phyloP scores from a whole-genome alignment of 2,113 vertebrate genomes.

The Chionomys nivalis region DNA sequence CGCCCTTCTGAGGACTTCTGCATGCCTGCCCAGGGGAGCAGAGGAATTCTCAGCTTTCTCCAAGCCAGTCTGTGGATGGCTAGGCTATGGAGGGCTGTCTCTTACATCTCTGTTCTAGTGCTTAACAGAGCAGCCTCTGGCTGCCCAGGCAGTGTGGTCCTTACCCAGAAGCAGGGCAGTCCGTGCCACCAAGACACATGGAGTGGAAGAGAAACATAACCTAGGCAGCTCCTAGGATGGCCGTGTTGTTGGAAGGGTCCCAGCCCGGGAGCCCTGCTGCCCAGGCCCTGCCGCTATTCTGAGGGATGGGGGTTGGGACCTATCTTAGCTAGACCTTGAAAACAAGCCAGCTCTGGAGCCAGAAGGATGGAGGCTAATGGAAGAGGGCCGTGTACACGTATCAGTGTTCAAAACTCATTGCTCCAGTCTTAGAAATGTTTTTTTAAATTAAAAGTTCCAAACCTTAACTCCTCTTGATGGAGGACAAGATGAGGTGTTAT shows the following conservation, averaged over 20 bases:
- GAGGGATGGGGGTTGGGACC: neutral
- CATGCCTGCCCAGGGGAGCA: neutral
- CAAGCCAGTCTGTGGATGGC: neutral
- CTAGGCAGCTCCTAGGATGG: neutral
- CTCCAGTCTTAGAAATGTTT: neutral
- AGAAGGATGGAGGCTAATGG: neutral
- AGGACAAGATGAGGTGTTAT: neutral
- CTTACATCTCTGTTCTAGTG: neutral
- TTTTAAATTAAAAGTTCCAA: neutral
- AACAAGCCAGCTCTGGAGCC: neutral
- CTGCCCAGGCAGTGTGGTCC: too few relatives aligned
- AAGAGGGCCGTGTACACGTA: neutral
- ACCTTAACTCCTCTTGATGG: neutral
- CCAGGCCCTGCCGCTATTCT: neutral
- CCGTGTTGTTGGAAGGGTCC: neutral
- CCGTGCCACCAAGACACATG: neutral
- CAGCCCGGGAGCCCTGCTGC: neutral
- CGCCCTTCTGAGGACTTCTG: neutral
- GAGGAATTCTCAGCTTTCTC: neutral
- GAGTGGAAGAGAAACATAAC: neutral
- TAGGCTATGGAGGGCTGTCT: neutral
- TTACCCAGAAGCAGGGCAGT: constrained; percentile 7
- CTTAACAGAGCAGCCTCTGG: neutral
- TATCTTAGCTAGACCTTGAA: neutral
- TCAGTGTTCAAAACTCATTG: neutral